Base-by-base conservation (phyloP, 2,113 vertebrate species). In the Oncorhynchus masou region DNA sequence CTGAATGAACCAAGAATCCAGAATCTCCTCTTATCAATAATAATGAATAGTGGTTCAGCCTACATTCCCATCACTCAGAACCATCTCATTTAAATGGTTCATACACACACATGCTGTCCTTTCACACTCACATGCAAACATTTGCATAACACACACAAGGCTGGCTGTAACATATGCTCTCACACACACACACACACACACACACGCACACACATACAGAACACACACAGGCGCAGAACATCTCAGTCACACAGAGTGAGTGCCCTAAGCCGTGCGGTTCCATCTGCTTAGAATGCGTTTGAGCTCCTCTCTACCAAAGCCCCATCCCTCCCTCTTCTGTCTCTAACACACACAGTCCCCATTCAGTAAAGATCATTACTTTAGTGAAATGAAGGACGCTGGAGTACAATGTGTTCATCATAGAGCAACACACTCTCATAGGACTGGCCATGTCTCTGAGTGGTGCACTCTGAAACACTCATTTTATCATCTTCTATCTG, bases 221-320 rank as follows among this genome's bases (percentile, higher is more conserved):
- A 77, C 71, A 74, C 74, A 84, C 75, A 65, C 60, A 79, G 54
- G 59, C 71, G 34, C 70, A 68, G 59, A 74, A 8, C 75, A 67
- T 81, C 75, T 81, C 59, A 67, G 69, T 76, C 75, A 76, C 71
- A 77, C 83, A 68, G 76, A 80, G 79, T 68, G 13, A 51, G 78
- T 31, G 62, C 75, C 81, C 66, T 65, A 31, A 81, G 75, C 78
- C 25, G 69, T 62, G 1, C 31, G 3, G 15, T 69, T 79, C 79
- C 84, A 88, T 83, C 82, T 84, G 85, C 27, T 77, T 39, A 39
- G 19, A 74, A 68, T 76, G 60, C 72, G 70, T 76, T 69, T 31
- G 0, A n/a, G 11, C 62, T 73, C 15, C 9, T 67, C 65, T 9
- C 60, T 64, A 13, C 62, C 9, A 25, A 22, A 11, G 7, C 62